Evolutionary conservation across 2,888 invertebrate genomes (phyloP).

Genomic region (Euclidia mi): DNA sequence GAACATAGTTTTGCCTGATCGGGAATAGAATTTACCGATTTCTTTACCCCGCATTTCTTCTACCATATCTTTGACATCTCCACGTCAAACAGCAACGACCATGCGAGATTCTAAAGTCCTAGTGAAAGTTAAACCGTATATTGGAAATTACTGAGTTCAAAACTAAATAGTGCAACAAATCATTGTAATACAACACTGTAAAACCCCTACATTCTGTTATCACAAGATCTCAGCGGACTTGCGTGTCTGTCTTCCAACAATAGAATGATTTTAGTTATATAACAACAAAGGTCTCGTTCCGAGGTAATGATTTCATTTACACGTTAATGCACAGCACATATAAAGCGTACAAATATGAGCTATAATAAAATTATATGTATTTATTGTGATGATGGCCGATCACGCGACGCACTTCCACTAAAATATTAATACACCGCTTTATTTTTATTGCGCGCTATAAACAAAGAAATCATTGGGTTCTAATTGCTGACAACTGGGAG

Average conservation of each 20-base stretch:
- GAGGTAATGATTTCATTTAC: conserved; percentile 71
- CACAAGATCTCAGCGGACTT: conserved; percentile 48
- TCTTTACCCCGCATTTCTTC: too few relatives aligned
- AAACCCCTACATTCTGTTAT: not conserved
- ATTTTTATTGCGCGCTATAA: conserved; percentile 58
- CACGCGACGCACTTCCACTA: conserved; percentile 59
- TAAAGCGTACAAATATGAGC: conserved; percentile 56
- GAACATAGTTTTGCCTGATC: too few relatives aligned
- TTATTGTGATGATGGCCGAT: conserved; percentile 61
- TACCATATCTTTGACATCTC: too few relatives aligned
- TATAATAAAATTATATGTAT: conserved; percentile 65
- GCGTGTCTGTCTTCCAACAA: conserved; percentile 69
- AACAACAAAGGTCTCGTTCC: conserved; percentile 63
- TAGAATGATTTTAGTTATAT: conserved; percentile 62
- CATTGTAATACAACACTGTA: too few relatives aligned
- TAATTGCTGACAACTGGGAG: conserved; percentile 59
- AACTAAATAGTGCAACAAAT: too few relatives aligned
- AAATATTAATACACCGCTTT: conserved; percentile 54
- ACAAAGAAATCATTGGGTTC: conserved; percentile 59
- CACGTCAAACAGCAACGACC: too few relatives aligned
- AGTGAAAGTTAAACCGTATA: too few relatives aligned
- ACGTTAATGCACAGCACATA: conserved; percentile 60
- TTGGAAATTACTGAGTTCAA: too few relatives aligned
- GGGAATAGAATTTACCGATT: too few relatives aligned
- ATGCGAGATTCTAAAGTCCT: too few relatives aligned